Evolutionary conservation across 2,797 vertebrate genomes (phyloP).

Genomic region (Acanthurus lineatus): DNA sequence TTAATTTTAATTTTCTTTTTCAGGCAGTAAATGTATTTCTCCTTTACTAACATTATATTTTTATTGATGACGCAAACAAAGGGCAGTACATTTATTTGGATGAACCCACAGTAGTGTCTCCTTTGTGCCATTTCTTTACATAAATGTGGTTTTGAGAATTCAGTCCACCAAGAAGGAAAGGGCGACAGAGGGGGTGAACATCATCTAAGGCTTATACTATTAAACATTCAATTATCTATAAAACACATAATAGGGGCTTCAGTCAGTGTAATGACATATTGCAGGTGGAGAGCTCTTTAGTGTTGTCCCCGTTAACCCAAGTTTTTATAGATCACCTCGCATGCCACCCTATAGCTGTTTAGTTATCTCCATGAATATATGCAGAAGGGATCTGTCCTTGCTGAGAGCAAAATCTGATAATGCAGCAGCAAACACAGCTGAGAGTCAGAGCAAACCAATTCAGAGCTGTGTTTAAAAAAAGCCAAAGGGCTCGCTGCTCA

Average conservation of each 20-base stretch:
- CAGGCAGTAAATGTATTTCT: background rate
- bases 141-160: conserved; percentile 52
- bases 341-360: conserved; percentile 72
- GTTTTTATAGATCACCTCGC: conserved; percentile 74
- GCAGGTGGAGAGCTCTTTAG: conserved; percentile 58
- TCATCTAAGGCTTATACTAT: conserved; percentile 55
- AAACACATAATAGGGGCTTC: conserved; percentile 60
- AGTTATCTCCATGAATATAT: conserved; percentile 81
- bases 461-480: conserved; percentile 72
- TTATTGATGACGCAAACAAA: conserved; percentile 21
- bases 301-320: conserved; percentile 63
- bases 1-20: background rate
- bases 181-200: conserved; percentile 10
- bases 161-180: conserved; percentile 25
- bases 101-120: conserved; percentile 26
- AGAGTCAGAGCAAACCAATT: conserved; percentile 79
- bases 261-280: conserved; percentile 69
- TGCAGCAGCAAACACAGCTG: conserved; percentile 83
- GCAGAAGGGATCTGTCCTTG: conserved; percentile 83
- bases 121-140: conserved; percentile 52
- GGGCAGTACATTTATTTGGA: conserved; percentile 18
- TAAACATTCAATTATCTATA: conserved; percentile 82
- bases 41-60: background rate
- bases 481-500: conserved; percentile 77
- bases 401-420: conserved; percentile 85